phyloP scores from a whole-genome alignment of 2,797 vertebrate genomes.

The Argentina silus region DNA sequence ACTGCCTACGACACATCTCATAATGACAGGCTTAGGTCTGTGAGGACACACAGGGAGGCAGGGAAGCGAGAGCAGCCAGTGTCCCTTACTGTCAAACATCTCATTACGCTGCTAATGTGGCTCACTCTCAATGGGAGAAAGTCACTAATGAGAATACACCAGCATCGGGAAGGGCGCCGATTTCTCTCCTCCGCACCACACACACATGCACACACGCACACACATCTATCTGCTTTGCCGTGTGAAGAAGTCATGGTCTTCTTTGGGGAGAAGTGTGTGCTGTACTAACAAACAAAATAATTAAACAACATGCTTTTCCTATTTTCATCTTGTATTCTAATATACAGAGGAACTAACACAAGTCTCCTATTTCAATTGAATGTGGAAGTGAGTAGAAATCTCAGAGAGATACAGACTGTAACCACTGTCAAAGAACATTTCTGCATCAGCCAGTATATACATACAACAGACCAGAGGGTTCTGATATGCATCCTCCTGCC shows the following conservation, averaged over 20 bases:
- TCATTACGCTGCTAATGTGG: constrained; percentile 50
- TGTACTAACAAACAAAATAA: no score
- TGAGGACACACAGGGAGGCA: constrained; percentile 46
- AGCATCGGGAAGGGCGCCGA: background rate
- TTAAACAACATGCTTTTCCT: no score
- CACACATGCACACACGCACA: background rate
- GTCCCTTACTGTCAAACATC: constrained; percentile 9
- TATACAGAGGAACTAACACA: background rate
- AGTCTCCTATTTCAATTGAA: background rate
- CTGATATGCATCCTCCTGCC: constrained; percentile 1
- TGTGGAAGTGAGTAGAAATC: background rate
- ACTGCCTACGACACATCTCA: constrained; percentile 33
- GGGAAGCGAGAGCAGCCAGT: constrained; percentile 25
- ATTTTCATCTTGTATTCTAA: background rate
- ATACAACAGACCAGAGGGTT: background rate
- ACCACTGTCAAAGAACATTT: background rate
- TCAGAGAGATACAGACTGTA: background rate
- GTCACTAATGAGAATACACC: constrained; percentile 48
- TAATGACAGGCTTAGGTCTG: constrained; percentile 45
- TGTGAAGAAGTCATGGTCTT: background rate
- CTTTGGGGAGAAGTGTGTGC: background rate
- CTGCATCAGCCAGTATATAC: background rate
- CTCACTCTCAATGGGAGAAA: constrained; percentile 14
- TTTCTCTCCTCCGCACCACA: background rate
- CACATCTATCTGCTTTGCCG: background rate